phyloP scores from a whole-genome alignment of 2,888 invertebrate species.

The Nyleta sp. region DNA sequence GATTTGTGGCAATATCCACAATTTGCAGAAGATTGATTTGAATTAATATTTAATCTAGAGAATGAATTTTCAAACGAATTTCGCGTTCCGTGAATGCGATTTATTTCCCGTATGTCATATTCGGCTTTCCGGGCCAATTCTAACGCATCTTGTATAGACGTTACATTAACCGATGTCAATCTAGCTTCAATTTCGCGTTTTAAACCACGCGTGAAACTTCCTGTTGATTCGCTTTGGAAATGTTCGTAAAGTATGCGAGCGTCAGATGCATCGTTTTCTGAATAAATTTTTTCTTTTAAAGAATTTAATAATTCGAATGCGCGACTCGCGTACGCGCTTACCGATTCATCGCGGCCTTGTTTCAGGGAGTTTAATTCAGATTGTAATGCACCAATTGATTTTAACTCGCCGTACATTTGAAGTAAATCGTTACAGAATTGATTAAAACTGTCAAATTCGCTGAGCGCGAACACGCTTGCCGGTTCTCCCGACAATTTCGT shows the following conservation, averaged over 20 bases:
- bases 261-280: not conserved
- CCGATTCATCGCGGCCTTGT: not conserved
- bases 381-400: not conserved
- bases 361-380: not conserved
- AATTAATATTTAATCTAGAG: not conserved
- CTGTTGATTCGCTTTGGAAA: not conserved
- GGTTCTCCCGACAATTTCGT: not conserved
- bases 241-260: not conserved
- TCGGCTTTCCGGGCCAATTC: not conserved
- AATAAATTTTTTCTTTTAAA: not conserved
- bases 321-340: slow-evolving; percentile 19
- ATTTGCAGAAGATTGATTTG: not conserved
- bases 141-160: not conserved
- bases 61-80: no score
- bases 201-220: slow-evolving; percentile 17
- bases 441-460: no score
- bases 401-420: slow-evolving; percentile 3
- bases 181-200: slow-evolving; percentile 14
- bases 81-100: not conserved
- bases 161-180: not conserved
- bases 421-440: not conserved
- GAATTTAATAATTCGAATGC: not conserved
- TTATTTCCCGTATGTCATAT: not conserved
- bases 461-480: no score
- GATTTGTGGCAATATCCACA: not conserved